Percentiles rank a stretch among this genome's conserved stretches.
Evolutionary conservation across 2,797 vertebrate genomes (phyloP).

Genomic region (Tragopan temminckii): DNA sequence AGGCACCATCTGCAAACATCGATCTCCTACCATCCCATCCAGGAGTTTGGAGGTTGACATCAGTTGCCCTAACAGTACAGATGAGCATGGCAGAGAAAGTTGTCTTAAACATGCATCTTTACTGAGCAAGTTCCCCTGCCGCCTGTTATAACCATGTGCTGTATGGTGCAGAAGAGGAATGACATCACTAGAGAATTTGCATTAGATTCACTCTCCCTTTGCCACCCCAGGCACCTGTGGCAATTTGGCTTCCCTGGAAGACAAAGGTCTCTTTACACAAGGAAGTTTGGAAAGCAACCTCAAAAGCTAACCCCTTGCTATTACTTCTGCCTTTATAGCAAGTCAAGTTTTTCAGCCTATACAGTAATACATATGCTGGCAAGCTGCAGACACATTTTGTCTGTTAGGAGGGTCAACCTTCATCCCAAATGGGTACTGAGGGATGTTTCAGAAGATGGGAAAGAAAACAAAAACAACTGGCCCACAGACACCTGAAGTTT

Average conservation of each 20-base stretch:
- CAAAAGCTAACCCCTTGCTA: background rate
- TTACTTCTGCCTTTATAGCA: background rate
- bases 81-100: background rate
- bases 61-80: background rate
- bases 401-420: background rate
- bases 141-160: no score
- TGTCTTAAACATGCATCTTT: background rate
- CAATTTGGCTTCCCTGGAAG: background rate
- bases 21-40: background rate
- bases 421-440: background rate
- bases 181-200: background rate
- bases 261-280: background rate
- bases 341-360: background rate
- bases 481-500: background rate
- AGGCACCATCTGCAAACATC: rapidly evolving
- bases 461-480: background rate
- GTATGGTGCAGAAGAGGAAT: background rate
- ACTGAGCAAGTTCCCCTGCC: background rate
- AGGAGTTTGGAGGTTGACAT: background rate
- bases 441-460: background rate
- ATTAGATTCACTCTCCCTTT: background rate
- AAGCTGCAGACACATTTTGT: background rate
- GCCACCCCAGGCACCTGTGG: background rate
- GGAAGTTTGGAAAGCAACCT: background rate
- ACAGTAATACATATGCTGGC: background rate